Conservation (phyloP, 1,140 invertebrate species). For the Zaprionus lachaisei region DNA sequence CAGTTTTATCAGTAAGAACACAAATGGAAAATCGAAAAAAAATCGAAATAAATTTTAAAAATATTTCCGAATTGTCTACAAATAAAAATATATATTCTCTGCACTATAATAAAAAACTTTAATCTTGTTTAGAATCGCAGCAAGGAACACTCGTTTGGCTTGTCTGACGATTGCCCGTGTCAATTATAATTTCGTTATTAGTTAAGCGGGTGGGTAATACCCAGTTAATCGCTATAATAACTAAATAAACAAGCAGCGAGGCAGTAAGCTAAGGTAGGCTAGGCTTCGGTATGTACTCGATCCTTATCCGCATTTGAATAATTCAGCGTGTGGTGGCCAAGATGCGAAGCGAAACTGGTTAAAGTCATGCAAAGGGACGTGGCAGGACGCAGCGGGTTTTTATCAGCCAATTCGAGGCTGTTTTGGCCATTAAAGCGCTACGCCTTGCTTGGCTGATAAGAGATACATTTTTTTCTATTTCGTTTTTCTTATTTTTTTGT, state of each 20-base stretch:
- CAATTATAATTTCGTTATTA: constrained; percentile 2
- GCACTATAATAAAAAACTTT: neutral
- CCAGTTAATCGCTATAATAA: neutral
- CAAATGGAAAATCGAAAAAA: neutral
- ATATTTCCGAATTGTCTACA: neutral
- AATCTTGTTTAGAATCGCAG: neutral
- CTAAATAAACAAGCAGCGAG: neutral
- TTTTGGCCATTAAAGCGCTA: constrained; percentile 50
- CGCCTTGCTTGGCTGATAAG: constrained; percentile 74
- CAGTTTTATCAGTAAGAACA: neutral
- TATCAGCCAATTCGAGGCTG: constrained; percentile 48
- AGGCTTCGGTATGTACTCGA: neutral
- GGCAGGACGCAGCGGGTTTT: constrained; percentile 18
- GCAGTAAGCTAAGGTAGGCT: neutral
- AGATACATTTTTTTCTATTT: constrained; percentile 73
- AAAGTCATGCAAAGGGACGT: constrained; percentile 36
- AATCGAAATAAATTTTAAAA: neutral
- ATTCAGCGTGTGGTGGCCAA: constrained; percentile 3
- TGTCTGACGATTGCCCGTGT: neutral
- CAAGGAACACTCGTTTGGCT: neutral
- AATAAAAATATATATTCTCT: neutral
- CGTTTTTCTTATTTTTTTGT: constrained; percentile 44
- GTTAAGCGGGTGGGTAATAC: neutral
- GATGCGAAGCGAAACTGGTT: constrained; percentile 41
- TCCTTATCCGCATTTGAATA: neutral